Percentiles rank a stretch among this genome's conserved stretches.
Evolutionary conservation across 2,888 invertebrate species (phyloP).

Genomic region (Ephialtes manifestator): DNA sequence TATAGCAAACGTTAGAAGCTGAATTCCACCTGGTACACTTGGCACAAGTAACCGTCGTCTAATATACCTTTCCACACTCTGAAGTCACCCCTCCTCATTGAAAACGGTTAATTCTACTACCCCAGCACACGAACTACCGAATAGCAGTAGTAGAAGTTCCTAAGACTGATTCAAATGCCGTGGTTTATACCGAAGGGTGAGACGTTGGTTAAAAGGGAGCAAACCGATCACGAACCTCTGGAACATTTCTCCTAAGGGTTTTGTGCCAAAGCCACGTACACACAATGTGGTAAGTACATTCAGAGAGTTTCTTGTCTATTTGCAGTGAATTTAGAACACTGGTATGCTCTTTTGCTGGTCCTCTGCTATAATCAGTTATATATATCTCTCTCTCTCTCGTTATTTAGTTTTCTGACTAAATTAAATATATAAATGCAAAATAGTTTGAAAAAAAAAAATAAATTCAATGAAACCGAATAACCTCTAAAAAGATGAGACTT

Average conservation of each 20-base stretch:
- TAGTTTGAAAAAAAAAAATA: too few relatives aligned
- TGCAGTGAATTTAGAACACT: neutral
- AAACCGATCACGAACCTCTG: neutral
- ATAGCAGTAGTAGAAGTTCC: neutral
- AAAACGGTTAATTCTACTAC: conserved; percentile 28
- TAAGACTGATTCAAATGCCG: neutral
- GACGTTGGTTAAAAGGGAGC: neutral
- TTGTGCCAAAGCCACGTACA: conserved; percentile 16
- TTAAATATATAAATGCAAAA: neutral
- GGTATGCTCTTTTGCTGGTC: too few relatives aligned
- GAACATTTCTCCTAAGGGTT: neutral
- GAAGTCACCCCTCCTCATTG: neutral
- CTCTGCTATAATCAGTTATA: neutral
- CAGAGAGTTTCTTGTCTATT: conserved; percentile 10
- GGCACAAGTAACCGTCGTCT: conserved; percentile 12
- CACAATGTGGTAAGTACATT: conserved; percentile 4
- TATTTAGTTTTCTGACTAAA: neutral
- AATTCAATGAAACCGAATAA: too few relatives aligned
- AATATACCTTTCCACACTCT: neutral
- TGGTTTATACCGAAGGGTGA: neutral
- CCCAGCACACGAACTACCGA: neutral
- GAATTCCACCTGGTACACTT: conserved; percentile 30
- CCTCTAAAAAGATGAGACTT: too few relatives aligned
- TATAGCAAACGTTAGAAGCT: conserved; percentile 7
- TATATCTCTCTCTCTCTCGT: neutral